Evolutionary conservation across 2,888 invertebrate species (phyloP).

Genomic region (Thecophora atra): DNA sequence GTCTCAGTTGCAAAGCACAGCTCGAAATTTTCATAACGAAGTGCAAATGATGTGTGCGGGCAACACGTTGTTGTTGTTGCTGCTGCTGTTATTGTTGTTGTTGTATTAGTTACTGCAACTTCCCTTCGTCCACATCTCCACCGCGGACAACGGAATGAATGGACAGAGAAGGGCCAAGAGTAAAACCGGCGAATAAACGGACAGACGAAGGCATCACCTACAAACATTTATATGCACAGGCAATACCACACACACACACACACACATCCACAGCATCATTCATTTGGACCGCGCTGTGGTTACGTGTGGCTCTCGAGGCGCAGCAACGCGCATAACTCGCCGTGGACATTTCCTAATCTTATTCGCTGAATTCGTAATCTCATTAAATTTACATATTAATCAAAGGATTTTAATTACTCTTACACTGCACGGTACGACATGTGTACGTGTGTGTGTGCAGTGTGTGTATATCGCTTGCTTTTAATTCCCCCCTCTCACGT

Average conservation of each 20-base stretch:
- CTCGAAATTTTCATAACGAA: conserved; percentile 41
- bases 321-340: conserved; percentile 52
- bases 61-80: conserved; percentile 32
- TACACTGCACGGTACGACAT: conserved; percentile 63
- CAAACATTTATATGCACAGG: no score
- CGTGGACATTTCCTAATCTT: conserved; percentile 69
- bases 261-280: conserved; percentile 37
- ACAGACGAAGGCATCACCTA: neutral
- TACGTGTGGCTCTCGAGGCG: conserved; percentile 9
- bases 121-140: conserved; percentile 16
- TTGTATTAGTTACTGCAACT: neutral
- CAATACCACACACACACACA: conserved; percentile 25
- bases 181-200: neutral
- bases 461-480: neutral
- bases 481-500: neutral
- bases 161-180: neutral
- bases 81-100: conserved; percentile 11
- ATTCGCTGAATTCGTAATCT: conserved; percentile 94
- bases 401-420: conserved; percentile 97
- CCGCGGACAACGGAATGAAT: neutral
- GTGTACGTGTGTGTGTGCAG: conserved; percentile 12
- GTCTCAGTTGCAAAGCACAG: neutral
- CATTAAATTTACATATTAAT: conserved; percentile 99
- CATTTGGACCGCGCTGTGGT: conserved; percentile 15
- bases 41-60: conserved; percentile 49